These are phyloP conservation scores for Centropristis striata DNA, from an alignment of 2,113 vertebrate species.

Conservation along the genomic window DNA sequence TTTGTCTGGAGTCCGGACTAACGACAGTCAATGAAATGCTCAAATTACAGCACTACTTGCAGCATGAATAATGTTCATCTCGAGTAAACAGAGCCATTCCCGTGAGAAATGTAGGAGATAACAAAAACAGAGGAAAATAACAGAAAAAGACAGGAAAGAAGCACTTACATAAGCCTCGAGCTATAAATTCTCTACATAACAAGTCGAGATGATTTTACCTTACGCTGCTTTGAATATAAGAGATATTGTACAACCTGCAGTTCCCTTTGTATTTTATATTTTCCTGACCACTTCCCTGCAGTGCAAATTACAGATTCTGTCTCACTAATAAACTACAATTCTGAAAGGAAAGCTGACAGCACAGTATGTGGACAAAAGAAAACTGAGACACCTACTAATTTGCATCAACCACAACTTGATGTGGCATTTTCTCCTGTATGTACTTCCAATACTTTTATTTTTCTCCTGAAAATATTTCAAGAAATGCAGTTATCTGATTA, in stretches of 20 bases:
- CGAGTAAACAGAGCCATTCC: background rate
- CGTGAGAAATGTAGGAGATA: background rate
- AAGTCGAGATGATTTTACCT: constrained; percentile 40
- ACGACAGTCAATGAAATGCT: background rate
- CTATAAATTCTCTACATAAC: constrained; percentile 15
- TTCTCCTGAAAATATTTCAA: background rate
- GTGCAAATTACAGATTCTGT: constrained; percentile 19
- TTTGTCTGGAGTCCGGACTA: no score
- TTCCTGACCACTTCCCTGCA: constrained; percentile 13
- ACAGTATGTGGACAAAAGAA: background rate
- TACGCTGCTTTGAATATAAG: background rate
- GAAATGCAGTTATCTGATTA: background rate
- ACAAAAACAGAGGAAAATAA: constrained; percentile 8
- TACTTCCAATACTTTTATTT: background rate
- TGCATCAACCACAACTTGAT: background rate
- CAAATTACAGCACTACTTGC: background rate
- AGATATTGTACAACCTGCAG: constrained; percentile 23
- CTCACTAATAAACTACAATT: background rate
- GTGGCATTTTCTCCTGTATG: background rate
- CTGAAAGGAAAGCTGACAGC: background rate
- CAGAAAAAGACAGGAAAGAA: background rate
- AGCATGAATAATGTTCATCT: background rate
- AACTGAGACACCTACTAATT: background rate
- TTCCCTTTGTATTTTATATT: constrained; percentile 25
- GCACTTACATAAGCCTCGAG: background rate